A percentile compares a stretch with the other conserved stretches of the same genome.
Evolutionary conservation across 2,888 invertebrate genomes (phyloP).

Genomic region (Clepsis dumicolana): DNA sequence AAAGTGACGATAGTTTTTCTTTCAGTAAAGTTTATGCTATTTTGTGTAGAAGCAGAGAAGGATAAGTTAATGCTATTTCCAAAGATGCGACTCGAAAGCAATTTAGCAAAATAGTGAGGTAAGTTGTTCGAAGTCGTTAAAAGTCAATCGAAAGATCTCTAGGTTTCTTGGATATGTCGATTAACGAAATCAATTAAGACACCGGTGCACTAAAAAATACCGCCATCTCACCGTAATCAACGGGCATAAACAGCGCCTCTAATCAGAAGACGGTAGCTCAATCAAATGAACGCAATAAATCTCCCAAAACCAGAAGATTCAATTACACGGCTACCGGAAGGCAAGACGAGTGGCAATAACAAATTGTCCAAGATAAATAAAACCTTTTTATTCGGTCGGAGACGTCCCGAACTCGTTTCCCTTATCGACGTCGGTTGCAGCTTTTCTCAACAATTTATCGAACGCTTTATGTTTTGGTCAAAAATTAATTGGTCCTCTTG

Average conservation of each 20-base stretch:
- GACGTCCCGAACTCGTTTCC: slow-evolving; percentile 69
- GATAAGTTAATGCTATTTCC: neutral
- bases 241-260: slow-evolving; percentile 56
- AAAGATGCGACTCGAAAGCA: too few relatives aligned
- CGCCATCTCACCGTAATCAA: slow-evolving; percentile 30
- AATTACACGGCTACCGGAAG: slow-evolving; percentile 84
- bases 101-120: too few relatives aligned
- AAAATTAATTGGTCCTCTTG: slow-evolving; percentile 76
- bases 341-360: slow-evolving; percentile 81
- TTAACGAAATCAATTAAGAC: slow-evolving; percentile 40
- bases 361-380: slow-evolving; percentile 85
- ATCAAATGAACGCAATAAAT: slow-evolving; percentile 74
- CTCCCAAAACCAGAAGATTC: slow-evolving; percentile 83
- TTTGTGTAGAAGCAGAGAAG: neutral
- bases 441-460: slow-evolving; percentile 76
- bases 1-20: too few relatives aligned
- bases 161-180: neutral
- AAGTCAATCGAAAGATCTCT: neutral
- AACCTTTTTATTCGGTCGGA: slow-evolving; percentile 76
- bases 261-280: slow-evolving; percentile 81
- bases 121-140: too few relatives aligned
- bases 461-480: slow-evolving; percentile 76
- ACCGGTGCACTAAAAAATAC: slow-evolving; percentile 4
- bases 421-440: slow-evolving; percentile 63
- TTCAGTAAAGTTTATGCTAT: neutral